A percentile compares a stretch with the other conserved stretches of the same genome.
phyloP scores from a whole-genome alignment of 2,797 vertebrate species.

The Helarctos malayanus region DNA sequence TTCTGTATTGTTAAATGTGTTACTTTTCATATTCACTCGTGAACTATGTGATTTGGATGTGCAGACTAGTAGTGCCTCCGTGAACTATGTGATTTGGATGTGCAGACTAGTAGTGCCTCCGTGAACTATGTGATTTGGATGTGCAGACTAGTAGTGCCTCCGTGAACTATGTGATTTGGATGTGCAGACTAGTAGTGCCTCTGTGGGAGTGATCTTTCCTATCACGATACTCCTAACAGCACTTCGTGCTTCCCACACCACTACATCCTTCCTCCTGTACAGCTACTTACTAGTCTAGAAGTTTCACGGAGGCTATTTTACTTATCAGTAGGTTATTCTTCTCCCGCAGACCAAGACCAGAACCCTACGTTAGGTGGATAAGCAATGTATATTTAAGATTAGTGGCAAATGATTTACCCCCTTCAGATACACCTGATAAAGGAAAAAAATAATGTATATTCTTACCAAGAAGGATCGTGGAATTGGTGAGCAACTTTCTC shows the following conservation, averaged over 20 bases:
- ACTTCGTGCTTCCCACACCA: neutral
- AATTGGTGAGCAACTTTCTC: slow-evolving; percentile 79
- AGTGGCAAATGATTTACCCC: neutral
- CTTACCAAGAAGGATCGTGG: slow-evolving; percentile 87
- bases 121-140: neutral
- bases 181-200: neutral
- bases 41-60: neutral
- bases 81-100: neutral
- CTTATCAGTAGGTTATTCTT: neutral
- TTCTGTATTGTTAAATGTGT: neutral
- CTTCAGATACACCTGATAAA: neutral
- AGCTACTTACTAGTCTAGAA: neutral
- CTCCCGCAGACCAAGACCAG: neutral
- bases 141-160: neutral
- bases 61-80: neutral
- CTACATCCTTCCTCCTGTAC: neutral
- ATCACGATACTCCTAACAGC: neutral
- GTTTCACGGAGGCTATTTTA: neutral
- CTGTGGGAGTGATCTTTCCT: neutral
- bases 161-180: neutral
- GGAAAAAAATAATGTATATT: neutral
- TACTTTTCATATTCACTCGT: neutral
- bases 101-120: neutral
- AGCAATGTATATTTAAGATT: neutral
- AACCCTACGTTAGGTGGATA: neutral